A percentile compares a stretch with the other conserved stretches of the same genome.
phyloP scores from a whole-genome alignment of 2,797 vertebrate species.

The Chloroceryle amazona region DNA sequence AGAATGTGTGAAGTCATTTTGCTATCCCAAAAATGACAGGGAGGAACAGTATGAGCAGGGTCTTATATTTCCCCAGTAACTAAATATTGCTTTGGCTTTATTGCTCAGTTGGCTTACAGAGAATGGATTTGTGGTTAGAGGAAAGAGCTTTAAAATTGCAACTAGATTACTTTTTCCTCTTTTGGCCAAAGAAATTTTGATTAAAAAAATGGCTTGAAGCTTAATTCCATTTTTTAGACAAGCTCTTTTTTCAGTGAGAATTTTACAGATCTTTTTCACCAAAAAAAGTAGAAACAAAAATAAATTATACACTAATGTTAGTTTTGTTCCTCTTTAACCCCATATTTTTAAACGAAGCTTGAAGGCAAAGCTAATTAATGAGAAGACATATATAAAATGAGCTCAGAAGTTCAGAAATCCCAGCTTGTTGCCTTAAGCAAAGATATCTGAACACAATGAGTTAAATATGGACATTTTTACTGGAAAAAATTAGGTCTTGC shows the following conservation, averaged over 20 bases:
- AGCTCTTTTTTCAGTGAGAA: slow-evolving; percentile 1
- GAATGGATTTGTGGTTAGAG: slow-evolving; percentile 49
- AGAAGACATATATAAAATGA: neutral
- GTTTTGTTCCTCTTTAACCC: neutral
- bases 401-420: slow-evolving; percentile 12
- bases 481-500: neutral
- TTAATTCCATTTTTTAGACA: neutral
- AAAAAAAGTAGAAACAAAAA: slow-evolving; percentile 8
- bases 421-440: neutral
- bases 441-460: neutral
- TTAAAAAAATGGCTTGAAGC: neutral
- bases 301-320: neutral
- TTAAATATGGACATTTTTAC: neutral
- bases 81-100: slow-evolving; percentile 63
- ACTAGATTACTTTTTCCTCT: neutral
- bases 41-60: neutral
- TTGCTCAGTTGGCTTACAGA: slow-evolving; percentile 54
- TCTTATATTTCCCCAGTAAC: slow-evolving; percentile 52
- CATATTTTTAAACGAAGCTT: slow-evolving; percentile 3
- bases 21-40: neutral
- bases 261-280: neutral
- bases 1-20: neutral
- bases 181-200: neutral
- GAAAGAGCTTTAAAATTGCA: slow-evolving; percentile 45
- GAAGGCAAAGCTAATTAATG: slow-evolving; percentile 43